Base-by-base conservation (phyloP, 2,888 invertebrate genomes). In the Callinectes sapidus region DNA sequence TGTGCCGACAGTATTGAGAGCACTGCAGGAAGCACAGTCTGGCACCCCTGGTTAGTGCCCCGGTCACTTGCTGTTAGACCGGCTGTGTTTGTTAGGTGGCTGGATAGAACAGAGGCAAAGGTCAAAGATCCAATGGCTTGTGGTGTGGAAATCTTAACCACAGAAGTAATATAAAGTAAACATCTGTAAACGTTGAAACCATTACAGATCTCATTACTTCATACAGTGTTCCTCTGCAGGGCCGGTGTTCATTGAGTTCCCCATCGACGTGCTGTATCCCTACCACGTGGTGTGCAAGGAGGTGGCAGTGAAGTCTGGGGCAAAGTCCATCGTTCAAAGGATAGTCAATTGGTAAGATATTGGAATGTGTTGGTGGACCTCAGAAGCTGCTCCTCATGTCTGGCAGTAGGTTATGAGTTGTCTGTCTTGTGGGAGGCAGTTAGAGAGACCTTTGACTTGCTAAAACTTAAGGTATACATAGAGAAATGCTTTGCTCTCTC, bases 201-300 rank as follows among this genome's bases (percentile, higher is more conserved):
- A 28, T 48, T 48, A 48, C 3, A 10, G 8, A 10, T 48, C 48
- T 90, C 6, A 23, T 90, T 2, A 42, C 18, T 32, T 55, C n/a
- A n/a, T n/a, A n/a, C n/a, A n/a, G 28, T 90, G 86, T 89, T n/a
- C n/a, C 87, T 94, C 8, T 95, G 23, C 95, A 96, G 97, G 97
- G 35, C 97, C 97, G 18, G 97, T 97, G 2, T 97, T 97, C 95
- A 96, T 97, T 61, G 97, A 97, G 95, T 96, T 97, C 94, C 97
- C 97, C 1, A 96, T 97, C 66, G 97, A 97, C 95, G 96, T 96
- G 1, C 95, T 97, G 66, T 97, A 97, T 95, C 96, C 96, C 0
- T 97, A 96, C 95, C 95, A 95, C 5, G 95, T 96, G 89, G 96
- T 97, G 2, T 94, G 95, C n/a, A 95, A 95, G 90, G 95, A 96